phyloP scores from a whole-genome alignment of 2,797 vertebrate genomes.

The Bufotes viridis region DNA sequence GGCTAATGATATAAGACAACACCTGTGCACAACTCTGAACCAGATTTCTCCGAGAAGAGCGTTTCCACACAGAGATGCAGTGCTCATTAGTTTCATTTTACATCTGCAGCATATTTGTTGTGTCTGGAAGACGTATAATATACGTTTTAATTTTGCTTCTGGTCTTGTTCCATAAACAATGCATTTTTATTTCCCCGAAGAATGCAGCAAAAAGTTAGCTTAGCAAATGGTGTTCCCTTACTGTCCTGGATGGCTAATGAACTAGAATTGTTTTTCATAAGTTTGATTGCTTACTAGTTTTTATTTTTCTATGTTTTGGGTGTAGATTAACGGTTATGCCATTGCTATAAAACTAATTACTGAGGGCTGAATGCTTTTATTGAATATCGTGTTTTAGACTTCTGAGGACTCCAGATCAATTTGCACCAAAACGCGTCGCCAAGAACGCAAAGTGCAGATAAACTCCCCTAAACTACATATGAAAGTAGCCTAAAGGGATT shows the following conservation, averaged over 20 bases:
- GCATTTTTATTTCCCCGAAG: background rate
- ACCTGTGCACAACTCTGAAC: background rate
- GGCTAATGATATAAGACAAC: conserved; percentile 38
- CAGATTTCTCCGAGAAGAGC: background rate
- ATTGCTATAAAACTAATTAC: too few relatives aligned
- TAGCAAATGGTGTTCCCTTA: background rate
- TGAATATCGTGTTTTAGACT: too few relatives aligned
- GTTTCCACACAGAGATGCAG: background rate
- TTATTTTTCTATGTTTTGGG: background rate
- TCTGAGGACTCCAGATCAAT: too few relatives aligned
- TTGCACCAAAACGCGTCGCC: too few relatives aligned
- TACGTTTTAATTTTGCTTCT: background rate
- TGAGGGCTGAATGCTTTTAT: too few relatives aligned
- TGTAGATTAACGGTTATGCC: too few relatives aligned
- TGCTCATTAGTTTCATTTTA: conserved; percentile 3
- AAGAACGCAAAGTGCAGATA: too few relatives aligned
- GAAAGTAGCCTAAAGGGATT: too few relatives aligned
- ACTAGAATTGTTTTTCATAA: background rate
- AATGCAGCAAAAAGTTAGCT: background rate
- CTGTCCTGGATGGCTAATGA: background rate
- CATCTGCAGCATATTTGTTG: background rate
- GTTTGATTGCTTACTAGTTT: background rate
- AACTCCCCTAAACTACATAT: too few relatives aligned
- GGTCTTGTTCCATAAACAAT: background rate
- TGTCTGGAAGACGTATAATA: background rate